Evolutionary conservation across 2,797 vertebrate species (phyloP), one percentile per base, ranked within the genome.

Genomic region (Hoplostethus atlanticus): DNA sequence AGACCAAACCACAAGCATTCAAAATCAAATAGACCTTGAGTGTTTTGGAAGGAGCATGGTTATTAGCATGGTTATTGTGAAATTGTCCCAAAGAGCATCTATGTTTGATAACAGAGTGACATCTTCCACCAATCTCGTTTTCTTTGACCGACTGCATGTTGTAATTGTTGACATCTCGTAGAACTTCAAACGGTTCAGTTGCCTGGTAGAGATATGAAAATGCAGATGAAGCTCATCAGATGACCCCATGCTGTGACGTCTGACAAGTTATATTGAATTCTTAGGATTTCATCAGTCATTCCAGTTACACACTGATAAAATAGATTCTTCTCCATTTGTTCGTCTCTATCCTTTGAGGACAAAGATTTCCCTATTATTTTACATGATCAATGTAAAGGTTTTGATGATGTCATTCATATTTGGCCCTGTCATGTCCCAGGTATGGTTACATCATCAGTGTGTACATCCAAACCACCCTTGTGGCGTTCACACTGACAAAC

Each of bases 1-100:
- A 46, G 28, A 50, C 55, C 17, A 73, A 28, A 47, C 12, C 11
- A 15, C 47, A 46, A 0, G 25, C 1, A 21, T 52, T 73, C 53
- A 6, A 59, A 48, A 48, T 50, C 51, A 61, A 34, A 3, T 21
- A 21, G 13, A 47, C 53, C 15, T 36, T 58, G 11, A 17, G 13
- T 71, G 31, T 78, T 66, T 64, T 16, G 65, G 36, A 38, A 16
- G 47, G 58, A 58, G n/a, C n/a, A n/a, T n/a, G n/a, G n/a, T n/a
- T n/a, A 58, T 52, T 9, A 63, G 16, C 40, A n/a, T 31, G 11
- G 17, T 50, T 56, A 54, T 54, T 66, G 1, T 9, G 34, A 59
- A 76, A 62, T 47, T 54, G 16, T 63, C 51, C 13, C 46, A 65
- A 71, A 65, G 68, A 68, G 10, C 63, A 62, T 77, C 30, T 79